These are phyloP conservation scores for Archips crataeganus DNA, from an alignment of 2,888 invertebrate genomes.

Conservation along the genomic window DNA sequence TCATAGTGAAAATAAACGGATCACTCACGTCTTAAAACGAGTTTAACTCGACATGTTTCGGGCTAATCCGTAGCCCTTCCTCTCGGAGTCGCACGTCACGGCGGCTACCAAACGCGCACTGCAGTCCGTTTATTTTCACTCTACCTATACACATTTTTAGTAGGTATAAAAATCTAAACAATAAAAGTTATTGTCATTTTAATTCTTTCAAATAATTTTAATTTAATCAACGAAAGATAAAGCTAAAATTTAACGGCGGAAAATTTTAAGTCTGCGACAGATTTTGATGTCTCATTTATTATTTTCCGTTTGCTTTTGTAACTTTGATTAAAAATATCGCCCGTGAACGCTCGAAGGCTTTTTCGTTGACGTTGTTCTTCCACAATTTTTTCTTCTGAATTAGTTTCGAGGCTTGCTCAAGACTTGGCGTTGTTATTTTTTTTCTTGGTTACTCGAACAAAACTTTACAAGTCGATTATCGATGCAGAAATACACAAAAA, in stretches of 20 bases:
- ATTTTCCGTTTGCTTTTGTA: slow-evolving; percentile 19
- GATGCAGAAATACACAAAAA: background rate
- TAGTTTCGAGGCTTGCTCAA: slow-evolving; percentile 4
- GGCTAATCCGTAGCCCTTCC: no score
- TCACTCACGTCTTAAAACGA: no score
- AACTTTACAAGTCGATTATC: background rate
- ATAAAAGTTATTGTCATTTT: background rate
- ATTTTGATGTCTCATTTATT: slow-evolving; percentile 22
- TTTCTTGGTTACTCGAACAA: background rate
- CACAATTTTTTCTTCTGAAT: slow-evolving; percentile 3
- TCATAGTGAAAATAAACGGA: no score
- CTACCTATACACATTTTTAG: no score
- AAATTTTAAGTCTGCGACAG: background rate
- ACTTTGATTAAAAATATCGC: slow-evolving; percentile 36
- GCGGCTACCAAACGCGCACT: no score
- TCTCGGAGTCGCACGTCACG: no score
- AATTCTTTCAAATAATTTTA: background rate
- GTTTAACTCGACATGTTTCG: no score
- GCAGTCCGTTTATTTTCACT: no score
- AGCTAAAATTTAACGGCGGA: slow-evolving; percentile 4
- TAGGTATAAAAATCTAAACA: background rate
- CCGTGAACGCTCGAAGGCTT: slow-evolving; percentile 17
- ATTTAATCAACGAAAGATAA: slow-evolving; percentile 7
- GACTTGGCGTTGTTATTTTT: slow-evolving; percentile 1
- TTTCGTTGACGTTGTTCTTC: slow-evolving; percentile 21